Base-by-base conservation (phyloP, 2,888 invertebrate genomes). In the Chirona hameri region DNA sequence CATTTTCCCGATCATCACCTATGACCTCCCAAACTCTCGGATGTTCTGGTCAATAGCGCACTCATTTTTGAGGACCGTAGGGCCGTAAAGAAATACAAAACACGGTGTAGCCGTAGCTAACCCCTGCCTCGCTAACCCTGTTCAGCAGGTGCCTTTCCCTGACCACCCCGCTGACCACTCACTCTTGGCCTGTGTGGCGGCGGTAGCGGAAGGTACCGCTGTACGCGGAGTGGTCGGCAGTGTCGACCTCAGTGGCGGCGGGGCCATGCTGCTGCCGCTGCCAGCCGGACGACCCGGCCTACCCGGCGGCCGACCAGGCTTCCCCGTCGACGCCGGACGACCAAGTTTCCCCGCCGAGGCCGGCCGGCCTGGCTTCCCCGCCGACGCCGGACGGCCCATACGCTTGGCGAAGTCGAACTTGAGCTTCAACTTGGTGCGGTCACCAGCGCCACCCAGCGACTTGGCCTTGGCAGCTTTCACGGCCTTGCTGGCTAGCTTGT, bases 361-460 rank as follows among this genome's bases (percentile, higher is more conserved):
- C 31, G 72, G 31, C 31, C 69, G 69, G 29, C 29, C 27, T 15
- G 31, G 72, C 72, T 72, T 72, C 27, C 76, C 39, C 0, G 15
- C 39, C 21, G 31, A 29, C 76, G 18, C 21, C 21, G 15, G 31
- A 15, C 21, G 15, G 31, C 31, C 18, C 76, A 52, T 52, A 18
- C 39, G 76, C 39, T 76, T 76, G 7, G 76, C 31, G 24, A 76
- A 76, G 76, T 80, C 18, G 21, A 52, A 80, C 29, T 80, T 80
- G 52, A 80, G 52, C 46, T 52, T 24, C 48, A 48, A 24, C 24
- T 46, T 80, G n/a, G 15, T n/a, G 24, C 48, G 48, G 31, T 31
- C 27, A 2, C 18, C 31, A 18, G 29, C 72, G 72, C 18, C 31
- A 18, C 29, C 72, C 72, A 31, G 31, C 2, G 27, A 72, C 18